These are phyloP conservation scores for Trisateles emortualis DNA, from an alignment of 2,888 invertebrate species.

Conservation along the genomic window DNA sequence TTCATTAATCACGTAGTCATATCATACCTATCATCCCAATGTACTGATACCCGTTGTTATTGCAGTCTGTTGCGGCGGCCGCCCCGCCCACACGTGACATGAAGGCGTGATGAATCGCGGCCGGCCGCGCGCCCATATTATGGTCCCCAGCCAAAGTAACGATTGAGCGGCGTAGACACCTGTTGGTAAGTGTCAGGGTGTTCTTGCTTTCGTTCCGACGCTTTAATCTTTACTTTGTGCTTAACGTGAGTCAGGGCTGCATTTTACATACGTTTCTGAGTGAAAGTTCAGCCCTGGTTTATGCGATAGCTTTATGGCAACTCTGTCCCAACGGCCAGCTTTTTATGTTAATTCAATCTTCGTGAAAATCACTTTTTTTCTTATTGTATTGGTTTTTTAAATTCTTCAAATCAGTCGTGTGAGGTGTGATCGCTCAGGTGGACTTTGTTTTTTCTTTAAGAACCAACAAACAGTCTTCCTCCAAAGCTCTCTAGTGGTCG, in stretches of 20 bases:
- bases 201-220: conserved; percentile 82
- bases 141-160: conserved; percentile 83
- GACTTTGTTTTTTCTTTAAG: conserved; percentile 77
- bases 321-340: conserved; percentile 49
- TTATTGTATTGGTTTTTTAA: conserved; percentile 25
- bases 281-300: conserved; percentile 47
- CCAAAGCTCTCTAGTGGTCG: conserved; percentile 88
- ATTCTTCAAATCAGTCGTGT: conserved; percentile 41
- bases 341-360: conserved; percentile 46
- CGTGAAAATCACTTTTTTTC: conserved; percentile 39
- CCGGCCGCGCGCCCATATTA: conserved; percentile 79
- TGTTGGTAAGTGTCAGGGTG: conserved; percentile 87
- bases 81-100: conserved; percentile 74
- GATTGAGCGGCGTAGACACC: conserved; percentile 84
- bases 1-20: conserved; percentile 82
- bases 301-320: conserved; percentile 57
- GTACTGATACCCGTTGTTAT: conserved; percentile 84
- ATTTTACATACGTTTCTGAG: conserved; percentile 53
- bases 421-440: conserved; percentile 47
- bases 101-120: conserved; percentile 84
- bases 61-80: conserved; percentile 82
- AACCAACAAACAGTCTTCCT: conserved; percentile 89
- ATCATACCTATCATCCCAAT: conserved; percentile 72
- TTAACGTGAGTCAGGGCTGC: conserved; percentile 74
- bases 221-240: conserved; percentile 87